Evolutionary conservation across 2,888 invertebrate species (phyloP).

Genomic region (Ichneumon xanthorius): DNA sequence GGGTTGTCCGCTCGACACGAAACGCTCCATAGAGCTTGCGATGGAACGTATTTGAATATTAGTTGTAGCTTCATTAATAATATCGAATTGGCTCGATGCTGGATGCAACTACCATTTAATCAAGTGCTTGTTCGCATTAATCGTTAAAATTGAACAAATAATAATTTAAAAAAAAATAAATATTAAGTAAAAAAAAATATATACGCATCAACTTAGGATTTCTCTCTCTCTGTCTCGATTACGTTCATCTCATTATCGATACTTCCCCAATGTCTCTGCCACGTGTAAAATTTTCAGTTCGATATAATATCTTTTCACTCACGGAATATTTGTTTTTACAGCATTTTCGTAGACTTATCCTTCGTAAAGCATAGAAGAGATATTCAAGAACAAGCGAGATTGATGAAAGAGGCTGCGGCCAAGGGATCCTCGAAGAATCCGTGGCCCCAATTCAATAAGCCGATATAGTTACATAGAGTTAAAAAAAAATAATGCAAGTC

Average conservation of each 20-base stretch:
- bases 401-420: conserved; percentile 84
- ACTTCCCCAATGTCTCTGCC: conserved; percentile 35
- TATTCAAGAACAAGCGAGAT: conserved; percentile 88
- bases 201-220: conserved; percentile 14
- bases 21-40: conserved; percentile 32
- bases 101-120: conserved; percentile 61
- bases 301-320: conserved; percentile 34
- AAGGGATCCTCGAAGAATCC: conserved; percentile 83
- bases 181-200: neutral
- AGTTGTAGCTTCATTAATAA: conserved; percentile 61
- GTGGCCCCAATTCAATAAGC: conserved; percentile 84
- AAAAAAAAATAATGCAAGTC: conserved; percentile 24
- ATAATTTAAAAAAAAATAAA: neutral
- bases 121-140: conserved; percentile 59
- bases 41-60: conserved; percentile 51
- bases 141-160: conserved; percentile 47
- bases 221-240: conserved; percentile 53
- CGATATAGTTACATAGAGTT: conserved; percentile 75
- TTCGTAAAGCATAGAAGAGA: conserved; percentile 91
- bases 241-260: conserved; percentile 33
- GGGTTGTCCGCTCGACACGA: neutral
- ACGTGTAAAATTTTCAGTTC: conserved; percentile 23
- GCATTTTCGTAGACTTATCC: conserved; percentile 94
- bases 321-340: conserved; percentile 84
- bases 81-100: conserved; percentile 61